A percentile compares a stretch with the other conserved stretches of the same genome.
phyloP scores from a whole-genome alignment of 2,888 invertebrate genomes.

The Sarcophaga subvicina region DNA sequence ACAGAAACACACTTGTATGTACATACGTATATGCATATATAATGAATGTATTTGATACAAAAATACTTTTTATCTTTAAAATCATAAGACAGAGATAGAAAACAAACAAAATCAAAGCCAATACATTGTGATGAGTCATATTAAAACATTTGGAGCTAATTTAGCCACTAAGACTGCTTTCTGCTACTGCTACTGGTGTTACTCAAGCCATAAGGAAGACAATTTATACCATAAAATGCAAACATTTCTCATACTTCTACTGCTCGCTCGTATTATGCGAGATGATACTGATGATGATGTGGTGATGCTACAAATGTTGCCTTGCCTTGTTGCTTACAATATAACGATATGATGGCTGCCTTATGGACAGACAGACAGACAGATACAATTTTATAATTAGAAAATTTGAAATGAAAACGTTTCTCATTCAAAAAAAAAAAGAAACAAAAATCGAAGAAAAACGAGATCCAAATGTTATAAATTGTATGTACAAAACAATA shows the following conservation, averaged over 20 bases:
- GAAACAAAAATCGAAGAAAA: not conserved
- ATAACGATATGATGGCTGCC: no score
- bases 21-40: not conserved
- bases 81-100: conserved; percentile 9
- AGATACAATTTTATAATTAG: conserved; percentile 55
- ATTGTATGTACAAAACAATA: conserved; percentile 28
- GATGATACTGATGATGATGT: not conserved
- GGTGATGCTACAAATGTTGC: not conserved
- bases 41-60: conserved; percentile 39
- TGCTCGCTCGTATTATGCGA: not conserved
- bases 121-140: conserved; percentile 57
- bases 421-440: conserved; percentile 19
- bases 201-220: conserved; percentile 52
- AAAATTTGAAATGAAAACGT: conserved; percentile 52
- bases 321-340: not conserved
- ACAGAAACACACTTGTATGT: no score
- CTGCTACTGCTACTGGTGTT: not conserved
- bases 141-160: conserved; percentile 62
- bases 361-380: not conserved
- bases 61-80: conserved; percentile 32
- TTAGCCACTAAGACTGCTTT: conserved; percentile 27
- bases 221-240: conserved; percentile 28
- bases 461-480: not conserved
- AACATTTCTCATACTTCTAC: conserved; percentile 36
- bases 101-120: conserved; percentile 32